These are phyloP conservation scores for Diloba caeruleocephala DNA, from an alignment of 2,888 invertebrate species.

Conservation along the genomic window DNA sequence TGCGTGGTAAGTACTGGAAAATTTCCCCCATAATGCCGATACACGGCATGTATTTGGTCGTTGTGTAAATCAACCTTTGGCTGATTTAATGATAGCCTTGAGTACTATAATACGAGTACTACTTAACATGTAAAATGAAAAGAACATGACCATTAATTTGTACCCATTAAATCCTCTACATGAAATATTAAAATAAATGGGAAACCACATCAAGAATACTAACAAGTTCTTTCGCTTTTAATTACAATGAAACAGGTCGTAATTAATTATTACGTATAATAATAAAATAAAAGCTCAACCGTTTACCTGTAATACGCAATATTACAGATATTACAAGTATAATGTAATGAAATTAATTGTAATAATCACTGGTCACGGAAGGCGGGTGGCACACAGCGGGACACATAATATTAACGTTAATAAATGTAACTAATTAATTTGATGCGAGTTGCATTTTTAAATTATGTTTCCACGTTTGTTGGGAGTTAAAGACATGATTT, in stretches of 20 bases:
- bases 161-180: conserved; percentile 15
- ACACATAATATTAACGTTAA: conserved; percentile 18
- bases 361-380: conserved; percentile 39
- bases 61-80: too few species aligned
- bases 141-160: background rate
- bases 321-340: conserved; percentile 38
- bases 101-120: too few species aligned
- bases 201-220: conserved; percentile 3
- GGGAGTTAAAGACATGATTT: conserved; percentile 5
- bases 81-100: too few species aligned
- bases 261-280: conserved; percentile 32
- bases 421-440: conserved; percentile 47
- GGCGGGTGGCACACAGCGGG: conserved; percentile 39
- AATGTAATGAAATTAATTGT: conserved; percentile 51
- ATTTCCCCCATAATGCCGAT: too few species aligned
- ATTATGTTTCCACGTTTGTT: conserved; percentile 26
- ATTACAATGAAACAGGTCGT: conserved; percentile 26
- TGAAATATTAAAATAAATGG: conserved; percentile 10
- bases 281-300: conserved; percentile 32
- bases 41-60: too few species aligned
- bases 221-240: conserved; percentile 12
- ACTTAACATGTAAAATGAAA: background rate
- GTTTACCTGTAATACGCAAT: conserved; percentile 25
- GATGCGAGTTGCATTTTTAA: conserved; percentile 11
- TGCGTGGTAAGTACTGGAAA: too few species aligned